Evolutionary conservation across 1,140 invertebrate genomes (phyloP), one percentile per base, ranked within the genome.

Genomic region (Sinonovacula constricta): DNA sequence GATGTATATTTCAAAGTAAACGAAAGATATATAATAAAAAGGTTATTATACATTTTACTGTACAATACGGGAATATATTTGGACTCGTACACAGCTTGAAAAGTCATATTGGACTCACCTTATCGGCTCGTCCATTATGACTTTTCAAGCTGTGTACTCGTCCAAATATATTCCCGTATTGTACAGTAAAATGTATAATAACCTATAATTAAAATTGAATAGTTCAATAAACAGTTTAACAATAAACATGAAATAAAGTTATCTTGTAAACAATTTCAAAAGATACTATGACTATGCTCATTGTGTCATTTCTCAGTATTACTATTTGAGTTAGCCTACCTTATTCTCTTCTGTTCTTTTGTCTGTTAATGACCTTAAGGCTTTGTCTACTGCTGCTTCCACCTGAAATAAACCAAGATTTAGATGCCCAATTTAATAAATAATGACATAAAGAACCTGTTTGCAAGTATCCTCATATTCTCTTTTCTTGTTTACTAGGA

Each of bases 311-410:
- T 33, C 26, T 24, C 26, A 57, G 7, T 7, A 53, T 26, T 56
- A 45, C 39, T 45, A 18, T 66, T n/a, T 66, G 54, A 22, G 66
- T 69, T 66, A 33, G 22, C 56, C 75, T 79, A 91, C 91, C 80
- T 97, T 97, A 0, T 94, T 93, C 88, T 98, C 96, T 26, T 95
- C 94, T 24, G 93, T 93, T 56, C 97, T 93, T 94, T 95, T 97
- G 81, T 99, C 97, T 53, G 93, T 93, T 31, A 98, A 92, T 33
- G 94, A 93, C 82, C 96, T 95, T 0, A 94, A 94, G 28, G 95
- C 94, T 88, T 97, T 97, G 86, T 97, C 96, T 7, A 98, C 96
- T 57, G 94, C 94, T 67, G 93, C 93, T 90, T 98, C 97, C 78
- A 96, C 85, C 91, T 92, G 81, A 51, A 89, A 86, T 0, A 26